phyloP scores from a whole-genome alignment of 2,113 vertebrate genomes.

The Etia nguti region DNA sequence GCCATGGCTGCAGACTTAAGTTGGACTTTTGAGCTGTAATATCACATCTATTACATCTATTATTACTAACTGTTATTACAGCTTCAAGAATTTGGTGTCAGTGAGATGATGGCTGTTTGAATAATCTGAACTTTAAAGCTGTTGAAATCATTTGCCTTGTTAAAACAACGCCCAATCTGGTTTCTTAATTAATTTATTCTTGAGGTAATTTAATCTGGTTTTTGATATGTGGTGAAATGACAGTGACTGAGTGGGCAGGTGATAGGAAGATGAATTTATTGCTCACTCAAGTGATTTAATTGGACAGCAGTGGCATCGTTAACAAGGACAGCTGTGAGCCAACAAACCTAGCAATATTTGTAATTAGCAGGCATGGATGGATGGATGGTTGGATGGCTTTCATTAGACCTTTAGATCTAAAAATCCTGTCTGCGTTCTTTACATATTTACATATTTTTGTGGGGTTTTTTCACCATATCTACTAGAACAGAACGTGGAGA shows the following conservation, averaged over 20 bases:
- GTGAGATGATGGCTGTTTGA: neutral
- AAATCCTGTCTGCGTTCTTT: neutral
- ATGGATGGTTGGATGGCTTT: neutral
- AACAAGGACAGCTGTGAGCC: neutral
- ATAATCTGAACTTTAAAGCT: neutral
- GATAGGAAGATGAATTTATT: slow-evolving; percentile 1
- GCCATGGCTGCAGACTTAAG: neutral
- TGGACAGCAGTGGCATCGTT: neutral
- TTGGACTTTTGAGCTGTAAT: neutral
- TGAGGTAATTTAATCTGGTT: neutral
- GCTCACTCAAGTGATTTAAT: neutral
- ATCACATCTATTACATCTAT: neutral
- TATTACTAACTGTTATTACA: neutral
- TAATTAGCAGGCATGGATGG: neutral
- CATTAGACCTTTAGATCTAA: neutral
- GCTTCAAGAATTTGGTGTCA: neutral
- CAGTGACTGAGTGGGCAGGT: neutral
- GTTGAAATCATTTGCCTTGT: neutral
- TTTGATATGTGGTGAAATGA: neutral
- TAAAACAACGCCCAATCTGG: neutral
- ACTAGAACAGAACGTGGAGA: neutral
- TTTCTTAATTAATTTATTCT: neutral
- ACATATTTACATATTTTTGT: neutral
- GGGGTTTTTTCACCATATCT: neutral
- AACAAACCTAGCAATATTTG: neutral